Evolutionary conservation across 2,888 invertebrate genomes (phyloP).

Genomic region (Anticlea derivata): DNA sequence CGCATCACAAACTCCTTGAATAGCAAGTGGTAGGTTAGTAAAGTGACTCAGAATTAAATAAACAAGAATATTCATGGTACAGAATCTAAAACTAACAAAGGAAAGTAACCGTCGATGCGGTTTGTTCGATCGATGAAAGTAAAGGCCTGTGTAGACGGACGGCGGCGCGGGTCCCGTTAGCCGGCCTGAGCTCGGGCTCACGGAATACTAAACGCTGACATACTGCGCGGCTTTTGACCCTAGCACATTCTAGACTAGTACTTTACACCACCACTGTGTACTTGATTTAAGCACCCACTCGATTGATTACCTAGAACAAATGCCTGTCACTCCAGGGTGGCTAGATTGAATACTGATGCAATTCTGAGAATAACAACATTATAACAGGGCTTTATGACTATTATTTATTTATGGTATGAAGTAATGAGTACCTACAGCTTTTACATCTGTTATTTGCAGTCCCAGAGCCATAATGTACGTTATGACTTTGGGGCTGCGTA

Average conservation of each 20-base stretch:
- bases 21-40: conserved; percentile 3
- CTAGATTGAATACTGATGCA: conserved; percentile 26
- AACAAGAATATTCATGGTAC: conserved; percentile 44
- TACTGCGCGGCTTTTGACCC: conserved; percentile 83
- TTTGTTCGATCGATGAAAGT: conserved; percentile 82
- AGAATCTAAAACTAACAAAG: conserved; percentile 73
- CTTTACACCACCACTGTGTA: conserved; percentile 73
- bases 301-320: conserved; percentile 39
- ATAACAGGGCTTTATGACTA: conserved; percentile 19
- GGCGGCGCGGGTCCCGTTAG: conserved; percentile 73
- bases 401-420: conserved; percentile 16
- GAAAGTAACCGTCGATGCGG: conserved; percentile 78
- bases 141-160: conserved; percentile 77
- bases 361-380: conserved; percentile 26
- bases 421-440: conserved; percentile 10
- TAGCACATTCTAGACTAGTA: conserved; percentile 80
- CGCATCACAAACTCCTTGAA: not conserved
- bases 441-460: conserved; percentile 8
- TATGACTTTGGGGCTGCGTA: too few relatives aligned
- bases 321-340: conserved; percentile 23
- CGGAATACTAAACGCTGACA: conserved; percentile 84
- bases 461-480: conserved; percentile 11
- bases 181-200: conserved; percentile 71
- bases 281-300: conserved; percentile 53
- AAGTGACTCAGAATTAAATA: conserved; percentile 39